Percentiles rank a stretch among this genome's conserved stretches.
phyloP scores from a whole-genome alignment of 2,797 vertebrate genomes.

The Enteromius trimaculatus region DNA sequence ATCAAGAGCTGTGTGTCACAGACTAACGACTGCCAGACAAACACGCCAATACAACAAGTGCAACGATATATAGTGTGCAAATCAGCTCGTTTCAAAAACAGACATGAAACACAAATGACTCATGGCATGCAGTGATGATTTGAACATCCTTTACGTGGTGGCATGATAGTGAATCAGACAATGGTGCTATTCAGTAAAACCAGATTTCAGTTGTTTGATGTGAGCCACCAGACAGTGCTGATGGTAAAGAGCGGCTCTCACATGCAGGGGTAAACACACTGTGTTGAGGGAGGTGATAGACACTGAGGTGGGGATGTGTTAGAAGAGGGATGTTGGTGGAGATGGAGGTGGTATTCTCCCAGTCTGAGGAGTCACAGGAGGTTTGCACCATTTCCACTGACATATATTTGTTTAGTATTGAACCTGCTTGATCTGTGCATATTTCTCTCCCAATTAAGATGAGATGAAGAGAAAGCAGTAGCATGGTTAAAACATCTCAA shows the following conservation, averaged over 20 bases:
- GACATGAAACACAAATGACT: constrained; percentile 3
- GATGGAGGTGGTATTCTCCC: constrained; percentile 22
- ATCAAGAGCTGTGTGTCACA: constrained; percentile 23
- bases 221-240: not conserved
- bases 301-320: not conserved
- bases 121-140: not conserved
- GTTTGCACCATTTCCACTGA: too few species aligned
- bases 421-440: not conserved
- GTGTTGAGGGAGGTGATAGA: constrained; percentile 15
- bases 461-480: not conserved
- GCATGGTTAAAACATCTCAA: not conserved
- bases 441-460: not conserved
- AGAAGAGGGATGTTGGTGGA: not conserved
- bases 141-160: not conserved
- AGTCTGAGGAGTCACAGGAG: too few species aligned
- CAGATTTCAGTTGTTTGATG: not conserved
- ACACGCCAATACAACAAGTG: constrained; percentile 17
- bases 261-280: constrained; percentile 6
- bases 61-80: not conserved
- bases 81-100: not conserved
- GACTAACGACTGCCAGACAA: constrained; percentile 20
- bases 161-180: not conserved
- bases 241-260: not conserved
- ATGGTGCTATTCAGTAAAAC: not conserved
- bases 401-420: too few species aligned